Evolutionary conservation across 2,797 vertebrate species (phyloP), one percentile per base, ranked within the genome.

Genomic region (Heliangelus exortis): DNA sequence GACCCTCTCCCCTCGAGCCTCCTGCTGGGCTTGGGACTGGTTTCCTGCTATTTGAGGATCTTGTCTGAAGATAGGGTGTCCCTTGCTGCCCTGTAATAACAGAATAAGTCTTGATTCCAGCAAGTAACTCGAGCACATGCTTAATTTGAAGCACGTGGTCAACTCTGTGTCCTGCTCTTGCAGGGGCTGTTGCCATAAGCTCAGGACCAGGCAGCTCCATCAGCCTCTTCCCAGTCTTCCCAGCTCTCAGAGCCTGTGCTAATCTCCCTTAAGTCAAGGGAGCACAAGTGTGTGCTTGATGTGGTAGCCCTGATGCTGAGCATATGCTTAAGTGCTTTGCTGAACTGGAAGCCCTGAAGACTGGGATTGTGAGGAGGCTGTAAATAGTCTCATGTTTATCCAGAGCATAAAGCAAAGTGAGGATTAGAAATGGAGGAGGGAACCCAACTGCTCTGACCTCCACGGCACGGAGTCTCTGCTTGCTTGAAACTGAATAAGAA

Each of bases 321-420:
- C 92, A 81, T 10, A 11, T 75, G 72, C 92, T 93, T 41, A 92
- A 92, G 89, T 75, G 90, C 92, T 92, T 84, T 78, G 84, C 82
- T 75, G 89, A 81, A 29, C 1, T 80, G 89, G 81, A 83, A 89
- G 54, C 87, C 50, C 65, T 81, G 91, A 87, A 82, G 34, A 33
- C 20, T 31, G 43, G 34, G 34, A 34, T 7, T 89, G 72, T 76
- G 84, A 19, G 1, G 3, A 87, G 54, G 76, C 87, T 89, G 76
- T 88, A 87, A 93, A 73, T 78, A 83, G 89, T 3, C 45, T 36
- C 76, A 19, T 0, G 0, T 89, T 92, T 55, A 91, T 47, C 79
- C 75, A 0, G 2, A 72, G 76, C 62, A 66, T 6, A 78, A 72
- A 83, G 75, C 45, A 68, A 80, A 90, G 65, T 53, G 26, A 91